A percentile compares a stretch with the other conserved stretches of the same genome.
Evolutionary conservation across 2,113 vertebrate genomes (phyloP).

Genomic region (Pachyramphus minor): DNA sequence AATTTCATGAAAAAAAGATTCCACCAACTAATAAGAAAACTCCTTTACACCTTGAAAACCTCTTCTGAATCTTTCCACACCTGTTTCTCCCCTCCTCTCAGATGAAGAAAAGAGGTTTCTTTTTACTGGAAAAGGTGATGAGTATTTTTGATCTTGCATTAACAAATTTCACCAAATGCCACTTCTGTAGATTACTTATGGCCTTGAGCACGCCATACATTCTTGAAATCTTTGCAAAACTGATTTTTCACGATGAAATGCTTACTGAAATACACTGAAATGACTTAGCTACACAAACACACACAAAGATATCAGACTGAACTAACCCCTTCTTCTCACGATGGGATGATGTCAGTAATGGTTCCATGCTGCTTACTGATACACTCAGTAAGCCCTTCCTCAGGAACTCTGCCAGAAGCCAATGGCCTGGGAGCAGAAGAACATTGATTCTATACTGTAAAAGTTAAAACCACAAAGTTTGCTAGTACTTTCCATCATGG

Average conservation of each 20-base stretch:
- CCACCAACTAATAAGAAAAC: neutral
- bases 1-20: neutral
- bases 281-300: neutral
- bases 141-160: neutral
- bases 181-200: neutral
- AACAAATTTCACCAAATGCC: neutral
- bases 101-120: neutral
- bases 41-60: neutral
- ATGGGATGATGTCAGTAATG: neutral
- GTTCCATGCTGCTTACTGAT: neutral
- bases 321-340: neutral
- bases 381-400: neutral
- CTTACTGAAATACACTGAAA: neutral
- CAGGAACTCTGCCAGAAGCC: neutral
- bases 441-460: neutral
- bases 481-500: neutral
- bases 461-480: neutral
- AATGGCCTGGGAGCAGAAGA: neutral
- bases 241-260: neutral
- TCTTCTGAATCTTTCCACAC: neutral
- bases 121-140: neutral
- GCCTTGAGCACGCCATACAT: neutral
- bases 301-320: neutral
- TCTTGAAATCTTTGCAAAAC: neutral
- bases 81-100: neutral